Base-by-base conservation (phyloP, 37 sponge, comb jelly and placozoan genomes). In the Corticium candelabrum region DNA sequence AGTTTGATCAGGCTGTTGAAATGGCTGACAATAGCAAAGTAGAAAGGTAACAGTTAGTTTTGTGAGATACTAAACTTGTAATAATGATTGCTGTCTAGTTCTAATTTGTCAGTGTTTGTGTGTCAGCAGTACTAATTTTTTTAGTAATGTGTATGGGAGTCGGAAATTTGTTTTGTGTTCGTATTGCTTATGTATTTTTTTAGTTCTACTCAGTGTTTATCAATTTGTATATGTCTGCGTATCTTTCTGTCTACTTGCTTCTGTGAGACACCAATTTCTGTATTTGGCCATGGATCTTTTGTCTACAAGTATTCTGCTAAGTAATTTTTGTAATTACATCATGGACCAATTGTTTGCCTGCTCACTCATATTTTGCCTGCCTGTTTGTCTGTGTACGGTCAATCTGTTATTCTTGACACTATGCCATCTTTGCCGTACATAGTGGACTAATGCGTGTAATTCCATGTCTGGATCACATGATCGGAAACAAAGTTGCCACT, bases 11-110 rank as follows among this genome's bases (percentile, higher is more conserved):
- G 37, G 94, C 94, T 0, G 68, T 76, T n/a, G 80, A 40, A 3
- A 30, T 35, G 3, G 50, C 40, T 30, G 78, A 86, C 68, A 37
- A 41, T 3, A 37, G 40, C 15, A 34, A 33, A 7, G 68, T 86
- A 3, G 93, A 92, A 35, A 80, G 89, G 87, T 94, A 40, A n/a
- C n/a, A n/a, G n/a, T n/a, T n/a, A n/a, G n/a, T n/a, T n/a, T 5
- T 11, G 30, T 37, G 41, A 40, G n/a, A 75, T 40, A 75, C 36
- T 75, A 31, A 75, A 75, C 41, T 40, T 75, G 40, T 40, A 40
- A 75, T 75, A 21, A 75, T 34, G 32, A 70, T 27, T 50, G 62
- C 11, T n/a, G n/a, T n/a, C n/a, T n/a, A n/a, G n/a, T n/a, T n/a
- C n/a, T 70, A 33, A 70, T 70, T 4, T 70, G 32, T 33, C 5